These are phyloP conservation scores for Acanthosoma haemorrhoidale DNA, from an alignment of 2,888 invertebrate genomes.

Conservation along the genomic window DNA sequence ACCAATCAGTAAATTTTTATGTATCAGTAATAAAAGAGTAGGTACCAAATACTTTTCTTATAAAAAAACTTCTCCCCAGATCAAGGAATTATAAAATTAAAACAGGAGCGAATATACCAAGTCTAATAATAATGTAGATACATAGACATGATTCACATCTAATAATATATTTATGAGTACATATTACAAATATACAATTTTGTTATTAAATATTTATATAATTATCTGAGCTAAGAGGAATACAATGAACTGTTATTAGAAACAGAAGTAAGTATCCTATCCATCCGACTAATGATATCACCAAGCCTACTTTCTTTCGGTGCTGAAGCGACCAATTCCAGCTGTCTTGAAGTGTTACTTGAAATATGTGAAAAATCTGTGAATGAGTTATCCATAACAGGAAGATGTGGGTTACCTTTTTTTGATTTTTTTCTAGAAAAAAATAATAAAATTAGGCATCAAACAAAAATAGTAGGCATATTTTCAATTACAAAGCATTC, in stretches of 20 bases:
- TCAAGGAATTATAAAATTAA: background rate
- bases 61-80: too few species aligned
- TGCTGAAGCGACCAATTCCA: conserved; percentile 1
- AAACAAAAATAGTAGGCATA: background rate
- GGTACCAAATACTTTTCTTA: too few species aligned
- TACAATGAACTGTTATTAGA: conserved; percentile 17
- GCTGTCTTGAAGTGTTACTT: background rate
- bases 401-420: background rate
- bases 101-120: background rate
- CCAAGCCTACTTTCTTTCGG: conserved; percentile 28
- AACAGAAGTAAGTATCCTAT: conserved; percentile 22
- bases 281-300: conserved; percentile 37
- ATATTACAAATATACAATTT: too few species aligned
- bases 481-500: background rate
- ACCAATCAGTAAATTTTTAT: too few species aligned
- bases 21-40: too few species aligned
- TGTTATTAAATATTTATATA: too few species aligned
- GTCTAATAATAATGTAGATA: background rate
- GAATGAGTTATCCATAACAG: background rate
- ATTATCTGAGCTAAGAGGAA: background rate
- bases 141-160: background rate
- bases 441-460: background rate
- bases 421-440: background rate
- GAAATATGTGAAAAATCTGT: conserved; percentile 11
- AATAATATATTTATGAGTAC: too few species aligned